Evolutionary conservation across 2,797 vertebrate genomes (phyloP).

Genomic region (Alca torda): DNA sequence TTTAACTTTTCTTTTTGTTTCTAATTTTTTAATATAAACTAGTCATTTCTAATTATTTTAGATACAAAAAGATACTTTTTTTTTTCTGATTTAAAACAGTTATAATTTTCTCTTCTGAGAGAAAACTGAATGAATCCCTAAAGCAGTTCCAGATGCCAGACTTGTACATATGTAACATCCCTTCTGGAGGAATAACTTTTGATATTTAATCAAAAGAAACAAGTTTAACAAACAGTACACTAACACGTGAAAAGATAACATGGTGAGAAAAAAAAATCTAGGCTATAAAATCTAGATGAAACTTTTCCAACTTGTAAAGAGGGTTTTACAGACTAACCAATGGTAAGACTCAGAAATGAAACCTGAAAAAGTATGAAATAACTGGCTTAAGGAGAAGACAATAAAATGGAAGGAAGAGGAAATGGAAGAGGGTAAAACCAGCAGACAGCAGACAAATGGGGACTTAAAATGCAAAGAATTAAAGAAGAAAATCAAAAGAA

Average conservation of each 20-base stretch:
- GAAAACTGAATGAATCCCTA: slow-evolving; percentile 22
- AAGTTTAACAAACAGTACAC: not conserved
- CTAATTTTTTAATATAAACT: not conserved
- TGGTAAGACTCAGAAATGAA: not conserved
- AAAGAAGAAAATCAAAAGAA: slow-evolving; percentile 20
- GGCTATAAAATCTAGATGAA: not conserved
- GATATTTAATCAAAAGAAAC: slow-evolving; percentile 51
- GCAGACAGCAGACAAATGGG: not conserved
- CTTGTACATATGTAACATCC: not conserved
- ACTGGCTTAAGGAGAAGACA: not conserved
- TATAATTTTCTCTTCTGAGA: slow-evolving; percentile 11
- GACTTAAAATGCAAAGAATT: not conserved
- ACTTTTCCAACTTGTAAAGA: not conserved
- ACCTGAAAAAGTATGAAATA: not conserved
- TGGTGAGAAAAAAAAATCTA: not conserved
- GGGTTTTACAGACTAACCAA: not conserved
- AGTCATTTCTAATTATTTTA: slow-evolving; percentile 56
- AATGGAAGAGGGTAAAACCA: not conserved
- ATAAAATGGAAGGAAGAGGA: not conserved
- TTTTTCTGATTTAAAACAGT: slow-evolving; percentile 40
- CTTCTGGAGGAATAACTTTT: slow-evolving; percentile 12
- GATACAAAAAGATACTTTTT: not conserved
- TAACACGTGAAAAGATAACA: slow-evolving; percentile 14
- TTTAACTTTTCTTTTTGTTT: not conserved
- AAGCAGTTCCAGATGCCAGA: slow-evolving; percentile 57